Conservation (phyloP, 2,888 invertebrate genomes). For the Laspeyria flexula region DNA sequence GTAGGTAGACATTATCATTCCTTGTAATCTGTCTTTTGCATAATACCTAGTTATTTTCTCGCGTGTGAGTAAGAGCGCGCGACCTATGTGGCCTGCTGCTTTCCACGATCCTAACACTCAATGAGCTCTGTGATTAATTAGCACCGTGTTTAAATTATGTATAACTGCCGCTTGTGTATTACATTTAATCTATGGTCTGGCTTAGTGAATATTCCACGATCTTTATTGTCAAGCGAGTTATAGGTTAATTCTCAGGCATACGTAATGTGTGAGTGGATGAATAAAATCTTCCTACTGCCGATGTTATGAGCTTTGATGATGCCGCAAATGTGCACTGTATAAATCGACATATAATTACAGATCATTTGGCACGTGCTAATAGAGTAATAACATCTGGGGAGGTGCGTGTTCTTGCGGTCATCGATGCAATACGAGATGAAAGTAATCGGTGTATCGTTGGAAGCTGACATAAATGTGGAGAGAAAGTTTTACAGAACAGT, state of each 20-base stretch:
- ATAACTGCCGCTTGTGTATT: constrained; percentile 26
- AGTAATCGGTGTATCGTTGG: constrained; percentile 34
- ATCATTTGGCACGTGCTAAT: constrained; percentile 16
- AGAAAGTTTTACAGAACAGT: constrained; percentile 48
- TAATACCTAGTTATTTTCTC: constrained; percentile 56
- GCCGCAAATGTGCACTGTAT: constrained; percentile 4
- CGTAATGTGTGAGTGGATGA: neutral
- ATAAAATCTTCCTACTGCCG: constrained; percentile 8
- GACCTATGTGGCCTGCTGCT: constrained; percentile 46
- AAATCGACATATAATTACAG: constrained; percentile 27
- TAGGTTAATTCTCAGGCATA: constrained; percentile 5
- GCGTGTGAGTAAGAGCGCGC: constrained; percentile 38
- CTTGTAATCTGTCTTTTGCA: constrained; percentile 40
- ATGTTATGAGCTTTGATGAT: neutral
- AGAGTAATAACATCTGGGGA: constrained; percentile 18
- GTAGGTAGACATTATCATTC: constrained; percentile 19
- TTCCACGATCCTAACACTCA: constrained; percentile 63
- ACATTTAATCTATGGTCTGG: constrained; percentile 9
- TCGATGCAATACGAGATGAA: constrained; percentile 43
- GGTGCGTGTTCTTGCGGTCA: constrained; percentile 18
- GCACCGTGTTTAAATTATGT: constrained; percentile 26
- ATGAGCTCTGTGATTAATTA: constrained; percentile 44
- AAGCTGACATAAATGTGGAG: constrained; percentile 43
- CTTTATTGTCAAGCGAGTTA: constrained; percentile 15
- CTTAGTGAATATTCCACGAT: constrained; percentile 12